These are phyloP conservation scores for Amaurobius ferox DNA, from an alignment of 2,888 invertebrate species.

Conservation along the genomic window DNA sequence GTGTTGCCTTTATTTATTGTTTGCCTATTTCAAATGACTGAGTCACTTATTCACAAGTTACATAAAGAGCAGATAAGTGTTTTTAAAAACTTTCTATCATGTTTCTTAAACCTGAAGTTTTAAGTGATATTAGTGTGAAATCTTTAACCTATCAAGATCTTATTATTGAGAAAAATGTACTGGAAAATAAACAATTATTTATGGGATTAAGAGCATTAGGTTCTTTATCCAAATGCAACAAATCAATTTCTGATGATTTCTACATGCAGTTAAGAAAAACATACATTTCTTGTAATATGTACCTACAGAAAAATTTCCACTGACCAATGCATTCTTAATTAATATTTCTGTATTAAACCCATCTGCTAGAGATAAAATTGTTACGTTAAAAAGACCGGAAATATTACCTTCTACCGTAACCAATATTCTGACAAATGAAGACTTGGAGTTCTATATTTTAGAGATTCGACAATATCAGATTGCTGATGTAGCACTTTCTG, in stretches of 20 bases:
- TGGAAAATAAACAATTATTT: not conserved
- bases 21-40: not conserved
- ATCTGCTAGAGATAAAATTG: not conserved
- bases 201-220: not conserved
- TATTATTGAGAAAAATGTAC: not conserved
- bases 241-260: not conserved
- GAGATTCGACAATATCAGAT: not conserved
- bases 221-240: not conserved
- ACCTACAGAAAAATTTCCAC: not conserved
- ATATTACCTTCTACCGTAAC: not conserved
- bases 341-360: not conserved
- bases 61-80: no score
- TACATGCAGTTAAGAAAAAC: not conserved
- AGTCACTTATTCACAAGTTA: not conserved
- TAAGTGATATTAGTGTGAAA: no score
- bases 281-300: not conserved
- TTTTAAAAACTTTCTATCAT: not conserved
- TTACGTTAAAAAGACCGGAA: not conserved
- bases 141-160: not conserved
- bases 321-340: not conserved
- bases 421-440: no score
- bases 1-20: no score
- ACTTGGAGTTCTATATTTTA: not conserved
- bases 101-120: not conserved
- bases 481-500: not conserved